Conservation (phyloP, 2,888 invertebrate species). For the Oithona nana region DNA sequence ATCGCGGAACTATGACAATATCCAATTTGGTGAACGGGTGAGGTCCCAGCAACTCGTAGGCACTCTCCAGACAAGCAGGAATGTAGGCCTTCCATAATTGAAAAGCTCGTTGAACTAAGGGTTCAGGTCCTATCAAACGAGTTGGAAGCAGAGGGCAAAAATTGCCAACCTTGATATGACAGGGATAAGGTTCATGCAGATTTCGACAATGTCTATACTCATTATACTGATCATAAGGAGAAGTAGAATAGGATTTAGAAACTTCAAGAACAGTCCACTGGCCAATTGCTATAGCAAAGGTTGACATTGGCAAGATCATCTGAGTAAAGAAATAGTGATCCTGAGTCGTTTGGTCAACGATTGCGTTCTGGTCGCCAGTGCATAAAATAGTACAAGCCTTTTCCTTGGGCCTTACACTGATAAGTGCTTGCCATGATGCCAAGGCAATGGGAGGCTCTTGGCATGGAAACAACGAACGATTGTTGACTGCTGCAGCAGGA, state of each 20-base stretch:
- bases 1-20: constrained; percentile 26
- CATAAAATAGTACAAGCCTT: background rate
- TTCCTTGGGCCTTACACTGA: background rate
- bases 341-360: background rate
- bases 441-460: constrained; percentile 30
- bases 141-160: background rate
- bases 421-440: constrained; percentile 30
- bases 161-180: background rate
- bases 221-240: too few species aligned
- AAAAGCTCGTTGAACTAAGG: background rate
- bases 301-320: constrained; percentile 27
- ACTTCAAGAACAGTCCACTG: constrained; percentile 23
- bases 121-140: background rate
- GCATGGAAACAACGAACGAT: constrained; percentile 30
- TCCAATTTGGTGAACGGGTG: constrained; percentile 28
- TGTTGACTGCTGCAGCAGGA: constrained; percentile 30
- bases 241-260: too few species aligned
- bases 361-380: background rate
- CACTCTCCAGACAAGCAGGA: constrained; percentile 23
- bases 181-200: background rate
- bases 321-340: constrained; percentile 24
- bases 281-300: constrained; percentile 28
- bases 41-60: constrained; percentile 24
- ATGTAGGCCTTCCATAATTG: constrained; percentile 21
- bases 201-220: background rate